phyloP scores from a whole-genome alignment of 2,113 vertebrate species.

The Numida meleagris region DNA sequence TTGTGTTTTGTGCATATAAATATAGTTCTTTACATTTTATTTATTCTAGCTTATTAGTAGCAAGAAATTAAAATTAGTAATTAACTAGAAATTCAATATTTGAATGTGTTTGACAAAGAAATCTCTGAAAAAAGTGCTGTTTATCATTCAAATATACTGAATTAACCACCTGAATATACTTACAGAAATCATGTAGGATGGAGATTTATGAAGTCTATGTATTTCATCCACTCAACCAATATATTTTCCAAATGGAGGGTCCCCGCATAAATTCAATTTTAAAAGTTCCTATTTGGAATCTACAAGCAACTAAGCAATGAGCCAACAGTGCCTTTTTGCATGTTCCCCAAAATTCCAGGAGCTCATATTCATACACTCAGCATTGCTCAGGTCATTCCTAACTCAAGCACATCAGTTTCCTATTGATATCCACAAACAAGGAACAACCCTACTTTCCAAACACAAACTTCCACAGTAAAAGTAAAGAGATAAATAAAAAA shows the following conservation, averaged over 20 bases:
- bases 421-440: background rate
- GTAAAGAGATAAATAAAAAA: background rate
- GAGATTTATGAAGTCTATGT: background rate
- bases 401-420: background rate
- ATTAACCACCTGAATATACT: background rate
- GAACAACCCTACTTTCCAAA: background rate
- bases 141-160: background rate
- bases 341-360: background rate
- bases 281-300: background rate
- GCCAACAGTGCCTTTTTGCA: background rate
- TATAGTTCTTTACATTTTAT: background rate
- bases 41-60: background rate
- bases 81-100: background rate
- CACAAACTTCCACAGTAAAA: background rate
- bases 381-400: background rate
- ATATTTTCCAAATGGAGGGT: background rate
- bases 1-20: background rate
- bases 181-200: background rate
- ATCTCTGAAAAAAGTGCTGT: background rate
- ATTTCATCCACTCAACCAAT: background rate
- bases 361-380: background rate
- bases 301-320: background rate
- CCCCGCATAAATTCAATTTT: background rate
- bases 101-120: background rate
- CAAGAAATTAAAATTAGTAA: background rate